phyloP scores from a whole-genome alignment of 2,113 vertebrate genomes.

The Tychaedon coryphoeus region DNA sequence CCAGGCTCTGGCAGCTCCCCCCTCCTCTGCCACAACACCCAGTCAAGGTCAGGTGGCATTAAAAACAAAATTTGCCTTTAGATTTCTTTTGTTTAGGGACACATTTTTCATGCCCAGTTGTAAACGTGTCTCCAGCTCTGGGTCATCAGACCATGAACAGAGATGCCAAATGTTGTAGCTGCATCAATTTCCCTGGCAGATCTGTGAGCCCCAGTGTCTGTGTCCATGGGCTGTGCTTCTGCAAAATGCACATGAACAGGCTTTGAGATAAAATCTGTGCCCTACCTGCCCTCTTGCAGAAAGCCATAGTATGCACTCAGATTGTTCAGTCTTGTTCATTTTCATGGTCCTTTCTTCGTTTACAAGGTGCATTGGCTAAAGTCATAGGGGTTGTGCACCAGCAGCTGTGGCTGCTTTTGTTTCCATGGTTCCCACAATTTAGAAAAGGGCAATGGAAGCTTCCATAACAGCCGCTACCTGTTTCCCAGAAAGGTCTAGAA shows the following conservation, averaged over 20 bases:
- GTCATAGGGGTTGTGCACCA: constrained; percentile 43
- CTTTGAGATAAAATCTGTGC: background rate
- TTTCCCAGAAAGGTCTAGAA: background rate
- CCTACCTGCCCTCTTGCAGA: background rate
- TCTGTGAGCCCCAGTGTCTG: background rate
- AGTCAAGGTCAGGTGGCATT: constrained; percentile 43
- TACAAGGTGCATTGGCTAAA: constrained; percentile 18
- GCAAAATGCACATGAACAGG: background rate
- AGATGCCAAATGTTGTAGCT: background rate
- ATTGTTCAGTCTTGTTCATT: background rate
- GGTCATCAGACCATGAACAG: background rate
- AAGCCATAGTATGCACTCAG: background rate
- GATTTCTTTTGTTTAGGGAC: background rate
- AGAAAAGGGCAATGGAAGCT: background rate
- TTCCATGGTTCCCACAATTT: constrained; percentile 73
- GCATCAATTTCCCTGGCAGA: background rate
- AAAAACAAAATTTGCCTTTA: background rate
- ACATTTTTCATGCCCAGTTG: background rate
- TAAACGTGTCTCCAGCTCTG: background rate
- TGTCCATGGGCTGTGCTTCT: background rate
- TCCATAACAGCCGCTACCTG: background rate
- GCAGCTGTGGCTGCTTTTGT: constrained; percentile 75
- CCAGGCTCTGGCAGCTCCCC: background rate
- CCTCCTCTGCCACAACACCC: background rate
- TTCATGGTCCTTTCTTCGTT: background rate